These are phyloP conservation scores for Pollenia griseotomentosa DNA, from an alignment of 2,888 invertebrate genomes.

Conservation along the genomic window DNA sequence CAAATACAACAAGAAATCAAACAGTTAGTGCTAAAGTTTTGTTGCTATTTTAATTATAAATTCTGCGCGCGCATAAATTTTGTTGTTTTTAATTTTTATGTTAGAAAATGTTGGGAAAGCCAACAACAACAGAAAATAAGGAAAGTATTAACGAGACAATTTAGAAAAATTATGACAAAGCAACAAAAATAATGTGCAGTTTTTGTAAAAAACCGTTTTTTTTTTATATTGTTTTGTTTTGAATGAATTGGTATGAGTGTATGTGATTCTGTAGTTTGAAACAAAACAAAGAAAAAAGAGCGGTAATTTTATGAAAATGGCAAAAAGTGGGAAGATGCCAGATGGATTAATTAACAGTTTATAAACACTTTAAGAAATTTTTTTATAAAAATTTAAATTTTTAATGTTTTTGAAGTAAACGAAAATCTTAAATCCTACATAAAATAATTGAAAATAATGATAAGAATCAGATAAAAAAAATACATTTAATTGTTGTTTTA, in stretches of 20 bases:
- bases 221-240: background rate
- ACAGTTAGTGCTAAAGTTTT: background rate
- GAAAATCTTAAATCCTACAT: too few species aligned
- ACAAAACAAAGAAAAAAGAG: constrained; percentile 56
- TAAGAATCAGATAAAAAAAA: too few species aligned
- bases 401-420: too few species aligned
- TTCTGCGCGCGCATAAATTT: constrained; percentile 71
- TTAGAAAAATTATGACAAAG: constrained; percentile 3
- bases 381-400: too few species aligned
- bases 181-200: constrained; percentile 6
- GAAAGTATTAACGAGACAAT: constrained; percentile 16
- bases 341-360: background rate
- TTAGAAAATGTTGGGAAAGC: constrained; percentile 4
- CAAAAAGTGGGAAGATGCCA: constrained; percentile 31
- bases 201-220: constrained; percentile 44
- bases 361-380: too few species aligned
- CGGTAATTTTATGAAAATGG: constrained; percentile 49
- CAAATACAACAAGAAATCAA: background rate
- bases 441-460: too few species aligned
- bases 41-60: constrained; percentile 68
- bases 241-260: background rate
- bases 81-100: constrained; percentile 40
- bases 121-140: constrained; percentile 1
- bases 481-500: too few species aligned
- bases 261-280: background rate